A percentile compares a stretch with the other conserved stretches of the same genome.
These are phyloP conservation scores for Saturnia japonica DNA, from an alignment of 2,888 invertebrate genomes.

Conservation along the genomic window DNA sequence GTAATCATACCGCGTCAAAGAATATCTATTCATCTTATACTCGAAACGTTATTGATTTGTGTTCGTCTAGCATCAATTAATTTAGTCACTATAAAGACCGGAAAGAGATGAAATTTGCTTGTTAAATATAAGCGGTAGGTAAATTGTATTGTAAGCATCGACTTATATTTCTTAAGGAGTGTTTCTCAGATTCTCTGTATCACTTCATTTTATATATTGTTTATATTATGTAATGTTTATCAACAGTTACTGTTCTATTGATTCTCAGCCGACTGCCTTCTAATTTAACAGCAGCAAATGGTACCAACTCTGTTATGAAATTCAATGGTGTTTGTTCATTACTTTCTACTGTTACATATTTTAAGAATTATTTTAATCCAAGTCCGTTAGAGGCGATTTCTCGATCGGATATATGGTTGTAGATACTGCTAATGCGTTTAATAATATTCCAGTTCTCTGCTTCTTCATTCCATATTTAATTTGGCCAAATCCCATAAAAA, in stretches of 20 bases:
- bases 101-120: constrained; percentile 19
- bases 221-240: not conserved
- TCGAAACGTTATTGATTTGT: constrained; percentile 35
- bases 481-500: too few relatives aligned
- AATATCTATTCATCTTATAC: constrained; percentile 41
- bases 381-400: too few relatives aligned
- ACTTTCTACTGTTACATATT: not conserved
- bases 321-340: not conserved
- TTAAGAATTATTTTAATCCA: not conserved
- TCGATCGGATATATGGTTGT: not conserved
- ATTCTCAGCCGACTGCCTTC: not conserved
- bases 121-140: constrained; percentile 16
- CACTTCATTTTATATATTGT: not conserved
- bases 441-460: not conserved
- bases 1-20: constrained; percentile 76
- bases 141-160: not conserved
- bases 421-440: not conserved
- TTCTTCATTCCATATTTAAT: too few relatives aligned
- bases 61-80: constrained; percentile 28
- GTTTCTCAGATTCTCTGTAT: not conserved
- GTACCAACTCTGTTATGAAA: not conserved
- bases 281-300: not conserved
- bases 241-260: not conserved
- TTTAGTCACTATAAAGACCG: constrained; percentile 13
- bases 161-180: not conserved